phyloP scores from a whole-genome alignment of 1,140 invertebrate genomes.

The Cherax quadricarinatus region DNA sequence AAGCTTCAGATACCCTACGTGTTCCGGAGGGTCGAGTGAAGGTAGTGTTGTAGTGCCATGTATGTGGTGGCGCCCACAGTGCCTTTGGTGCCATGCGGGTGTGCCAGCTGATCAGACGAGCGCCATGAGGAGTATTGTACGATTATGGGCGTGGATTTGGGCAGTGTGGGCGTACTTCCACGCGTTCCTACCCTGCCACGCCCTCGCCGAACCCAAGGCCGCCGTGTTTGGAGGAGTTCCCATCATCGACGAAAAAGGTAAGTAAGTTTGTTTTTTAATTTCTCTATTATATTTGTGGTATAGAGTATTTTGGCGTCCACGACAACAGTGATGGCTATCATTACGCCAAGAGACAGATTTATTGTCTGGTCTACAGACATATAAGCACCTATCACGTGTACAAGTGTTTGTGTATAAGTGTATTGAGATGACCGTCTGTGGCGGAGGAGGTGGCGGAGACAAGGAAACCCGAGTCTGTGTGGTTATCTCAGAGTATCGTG shows the following conservation, averaged over 20 bases:
- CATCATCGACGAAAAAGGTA: constrained; percentile 69
- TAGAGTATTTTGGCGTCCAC: not conserved
- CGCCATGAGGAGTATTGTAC: constrained; percentile 49
- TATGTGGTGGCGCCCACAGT: not conserved
- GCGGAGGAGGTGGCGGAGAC: not conserved
- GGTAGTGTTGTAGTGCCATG: constrained; percentile 34
- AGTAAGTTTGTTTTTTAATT: not conserved
- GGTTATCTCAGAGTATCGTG: not conserved
- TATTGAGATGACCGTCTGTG: constrained; percentile 35
- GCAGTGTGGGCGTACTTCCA: constrained; percentile 56
- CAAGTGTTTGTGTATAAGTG: constrained; percentile 35
- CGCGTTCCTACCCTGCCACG: constrained; percentile 53
- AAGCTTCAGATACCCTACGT: not conserved
- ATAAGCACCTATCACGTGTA: constrained; percentile 15
- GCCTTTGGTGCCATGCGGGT: constrained; percentile 40
- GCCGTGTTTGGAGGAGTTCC: constrained; percentile 64
- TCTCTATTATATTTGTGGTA: not conserved
- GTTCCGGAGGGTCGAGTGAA: not conserved
- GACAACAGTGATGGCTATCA: constrained; percentile 52
- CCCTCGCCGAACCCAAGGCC: constrained; percentile 62
- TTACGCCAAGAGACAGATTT: constrained; percentile 23
- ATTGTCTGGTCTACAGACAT: constrained; percentile 1
- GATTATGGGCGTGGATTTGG: constrained; percentile 59
- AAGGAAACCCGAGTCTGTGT: not conserved
- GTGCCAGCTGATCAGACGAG: constrained; percentile 49